Evolutionary conservation across 2,797 vertebrate genomes (phyloP).

Genomic region (Ficedula albicollis): DNA sequence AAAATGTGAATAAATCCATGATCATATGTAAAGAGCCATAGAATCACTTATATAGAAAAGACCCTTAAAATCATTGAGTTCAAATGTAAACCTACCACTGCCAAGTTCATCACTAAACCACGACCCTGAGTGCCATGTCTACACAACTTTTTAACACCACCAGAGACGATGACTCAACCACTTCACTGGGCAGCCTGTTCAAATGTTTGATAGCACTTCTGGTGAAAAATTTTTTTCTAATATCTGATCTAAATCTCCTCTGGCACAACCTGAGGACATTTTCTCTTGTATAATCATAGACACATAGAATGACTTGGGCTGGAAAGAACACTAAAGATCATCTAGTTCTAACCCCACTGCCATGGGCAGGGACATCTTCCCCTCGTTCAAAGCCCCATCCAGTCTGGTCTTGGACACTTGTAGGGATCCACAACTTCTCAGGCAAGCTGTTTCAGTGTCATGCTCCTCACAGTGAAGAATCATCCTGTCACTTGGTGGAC

Average conservation of each 20-base stretch:
- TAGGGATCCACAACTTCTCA: background rate
- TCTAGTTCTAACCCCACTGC: rapidly evolving
- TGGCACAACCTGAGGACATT: background rate
- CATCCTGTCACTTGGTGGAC: background rate
- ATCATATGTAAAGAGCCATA: background rate
- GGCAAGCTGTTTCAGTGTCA: background rate
- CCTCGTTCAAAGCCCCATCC: background rate
- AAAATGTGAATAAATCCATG: background rate
- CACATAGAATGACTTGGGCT: background rate
- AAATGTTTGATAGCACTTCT: background rate
- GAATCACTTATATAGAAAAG: background rate
- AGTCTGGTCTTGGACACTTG: background rate
- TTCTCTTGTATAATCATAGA: background rate
- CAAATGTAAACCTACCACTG: background rate
- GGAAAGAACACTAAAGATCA: background rate
- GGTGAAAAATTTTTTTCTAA: background rate
- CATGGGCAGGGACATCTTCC: background rate
- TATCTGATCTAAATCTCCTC: background rate
- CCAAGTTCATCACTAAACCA: background rate
- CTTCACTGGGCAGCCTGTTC: background rate
- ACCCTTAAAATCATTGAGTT: background rate
- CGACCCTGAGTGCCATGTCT: too few relatives aligned
- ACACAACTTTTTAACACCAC: background rate
- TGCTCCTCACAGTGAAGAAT: background rate
- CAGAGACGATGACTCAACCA: rapidly evolving